Evolutionary conservation across 2,113 vertebrate genomes (phyloP).

Genomic region (Regulus satrapa): DNA sequence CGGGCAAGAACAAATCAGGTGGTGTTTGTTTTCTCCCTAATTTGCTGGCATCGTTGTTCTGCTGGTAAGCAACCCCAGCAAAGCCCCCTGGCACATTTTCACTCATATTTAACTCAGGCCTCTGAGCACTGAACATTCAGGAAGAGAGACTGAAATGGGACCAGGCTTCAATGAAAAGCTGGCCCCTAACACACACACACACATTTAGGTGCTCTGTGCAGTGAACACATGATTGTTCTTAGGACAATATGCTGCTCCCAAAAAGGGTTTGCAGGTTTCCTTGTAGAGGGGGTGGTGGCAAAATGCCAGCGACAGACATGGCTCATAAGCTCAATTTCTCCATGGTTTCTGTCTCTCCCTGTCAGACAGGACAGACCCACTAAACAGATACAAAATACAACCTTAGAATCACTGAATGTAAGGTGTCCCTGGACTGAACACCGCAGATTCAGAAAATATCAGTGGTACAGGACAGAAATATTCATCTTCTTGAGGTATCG

Average conservation of each 20-base stretch:
- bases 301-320: rapidly evolving
- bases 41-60: slow-evolving; percentile 10
- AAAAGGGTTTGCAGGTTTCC: not conserved
- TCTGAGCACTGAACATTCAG: not conserved
- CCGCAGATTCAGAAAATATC: not conserved
- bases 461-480: not conserved
- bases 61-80: not conserved
- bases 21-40: slow-evolving; percentile 20
- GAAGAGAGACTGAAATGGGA: not conserved
- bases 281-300: not conserved
- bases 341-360: not conserved
- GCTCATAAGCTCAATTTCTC: not conserved
- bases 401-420: not conserved
- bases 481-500: not conserved
- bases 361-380: not conserved
- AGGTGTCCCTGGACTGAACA: not conserved
- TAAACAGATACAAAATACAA: not conserved
- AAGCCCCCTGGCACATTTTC: slow-evolving; percentile 20
- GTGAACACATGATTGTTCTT: not conserved
- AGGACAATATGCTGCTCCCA: not conserved
- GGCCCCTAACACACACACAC: not conserved
- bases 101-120: not conserved
- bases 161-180: slow-evolving; percentile 9
- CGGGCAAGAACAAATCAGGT: slow-evolving; percentile 22
- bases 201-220: not conserved